These are phyloP conservation scores for Bimastos eiseni DNA, from an alignment of 2,888 invertebrate species.

Conservation along the genomic window DNA sequence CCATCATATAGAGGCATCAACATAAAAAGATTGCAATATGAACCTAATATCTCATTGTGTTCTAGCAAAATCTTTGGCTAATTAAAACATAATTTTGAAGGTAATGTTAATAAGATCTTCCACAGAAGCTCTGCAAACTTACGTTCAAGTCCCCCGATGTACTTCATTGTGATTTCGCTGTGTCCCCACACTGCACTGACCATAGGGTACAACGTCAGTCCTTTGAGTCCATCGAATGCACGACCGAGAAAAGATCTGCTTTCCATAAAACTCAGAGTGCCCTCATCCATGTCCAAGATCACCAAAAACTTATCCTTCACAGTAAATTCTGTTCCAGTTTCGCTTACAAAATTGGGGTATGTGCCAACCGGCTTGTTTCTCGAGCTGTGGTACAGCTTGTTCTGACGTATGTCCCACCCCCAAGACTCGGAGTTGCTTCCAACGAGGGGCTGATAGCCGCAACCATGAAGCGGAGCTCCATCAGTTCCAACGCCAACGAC, in stretches of 20 bases:
- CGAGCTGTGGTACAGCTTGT: slow-evolving; percentile 27
- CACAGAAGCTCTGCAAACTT: not conserved
- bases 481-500: slow-evolving; percentile 34
- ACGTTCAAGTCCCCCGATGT: slow-evolving; percentile 36
- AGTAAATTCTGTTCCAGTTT: slow-evolving; percentile 21
- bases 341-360: slow-evolving; percentile 26
- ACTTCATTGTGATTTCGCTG: slow-evolving; percentile 37
- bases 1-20: not conserved
- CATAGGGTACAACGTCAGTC: slow-evolving; percentile 31
- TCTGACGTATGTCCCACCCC: slow-evolving; percentile 35
- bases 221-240: slow-evolving; percentile 32
- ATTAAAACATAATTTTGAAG: not conserved
- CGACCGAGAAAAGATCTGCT: slow-evolving; percentile 28
- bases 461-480: slow-evolving; percentile 28
- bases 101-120: not conserved
- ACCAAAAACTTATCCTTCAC: slow-evolving; percentile 32
- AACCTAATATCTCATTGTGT: not conserved
- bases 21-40: not conserved
- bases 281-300: slow-evolving; percentile 35
- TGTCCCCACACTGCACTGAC: slow-evolving; percentile 37
- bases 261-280: slow-evolving; percentile 34
- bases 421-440: slow-evolving; percentile 33
- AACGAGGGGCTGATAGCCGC: slow-evolving; percentile 32
- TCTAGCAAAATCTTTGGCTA: not conserved
- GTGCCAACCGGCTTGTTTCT: slow-evolving; percentile 7